Evolutionary conservation across 2,888 invertebrate genomes (phyloP), one percentile per base, ranked within the genome.

Genomic region (Stenoptilia bipunctidactyla): DNA sequence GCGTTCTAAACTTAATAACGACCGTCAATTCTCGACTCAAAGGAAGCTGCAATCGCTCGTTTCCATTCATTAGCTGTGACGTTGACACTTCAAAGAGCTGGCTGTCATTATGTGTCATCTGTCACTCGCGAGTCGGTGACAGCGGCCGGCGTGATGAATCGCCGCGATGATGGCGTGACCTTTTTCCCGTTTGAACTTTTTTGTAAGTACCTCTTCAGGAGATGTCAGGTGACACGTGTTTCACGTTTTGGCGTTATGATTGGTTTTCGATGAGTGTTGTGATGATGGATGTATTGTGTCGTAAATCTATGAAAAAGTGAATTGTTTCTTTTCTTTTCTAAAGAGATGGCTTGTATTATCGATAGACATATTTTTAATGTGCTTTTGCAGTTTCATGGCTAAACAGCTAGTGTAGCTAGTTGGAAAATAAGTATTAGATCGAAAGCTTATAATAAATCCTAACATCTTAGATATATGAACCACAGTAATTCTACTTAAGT

Each of bases 61-160:
- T 20, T 20, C 20, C 52, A 52, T 64, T 64, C 60, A 66, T 69
- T 67, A 65, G 52, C 57, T 51, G 46, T 49, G 50, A 47, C 46
- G 42, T 42, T 54, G 59, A 56, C 59, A 61, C 61, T 55, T 63
- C 61, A 63, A 59, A 61, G 61, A 42, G 54, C 41, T 41, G 48
- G 48, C 63, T 64, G 65, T 68, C 65, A 63, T 53, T 56, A 52
- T 57, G 53, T 55, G 58, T 64, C 65, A 67, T 30, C 39, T 40
- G 44, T 36, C 36, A 36, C 15, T 66, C 66, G 58, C 43, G 38
- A 36, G 14, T 40, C 41, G 48, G 50, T 55, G 61, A 56, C 61
- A 55, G 48, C 56, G 41, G 45, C 45, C 49, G 52, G 57, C 59
- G 66, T 76, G 75, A 75, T 73, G 68, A 70, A 76, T 74, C 65